These are phyloP conservation scores for Palythoa caribaeorum DNA, from an alignment of 92 coral and sea anemone species.

Conservation along the genomic window DNA sequence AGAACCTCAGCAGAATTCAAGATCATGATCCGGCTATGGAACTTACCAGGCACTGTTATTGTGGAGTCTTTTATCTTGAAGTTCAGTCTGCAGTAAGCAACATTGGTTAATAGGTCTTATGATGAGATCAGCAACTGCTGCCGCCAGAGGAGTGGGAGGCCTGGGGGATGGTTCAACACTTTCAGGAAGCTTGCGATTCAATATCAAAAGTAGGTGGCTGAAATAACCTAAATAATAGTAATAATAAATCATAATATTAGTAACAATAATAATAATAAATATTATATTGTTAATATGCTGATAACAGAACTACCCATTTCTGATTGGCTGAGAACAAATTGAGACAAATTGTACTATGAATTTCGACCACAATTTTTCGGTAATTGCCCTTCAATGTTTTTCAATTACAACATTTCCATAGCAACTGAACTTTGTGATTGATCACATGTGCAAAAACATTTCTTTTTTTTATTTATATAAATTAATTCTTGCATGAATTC, in stretches of 20 bases:
- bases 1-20: not conserved
- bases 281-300: not conserved
- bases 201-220: constrained; percentile 2
- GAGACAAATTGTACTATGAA: too few relatives aligned
- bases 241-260: too few relatives aligned
- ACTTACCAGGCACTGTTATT: constrained; percentile 2
- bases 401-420: too few relatives aligned
- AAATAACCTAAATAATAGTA: constrained; percentile 10
- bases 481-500: too few relatives aligned
- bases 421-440: too few relatives aligned
- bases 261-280: not conserved
- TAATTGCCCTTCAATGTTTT: too few relatives aligned
- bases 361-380: too few relatives aligned
- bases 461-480: too few relatives aligned
- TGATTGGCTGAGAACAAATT: too few relatives aligned
- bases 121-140: constrained; percentile 23
- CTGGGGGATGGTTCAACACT: constrained; percentile 32
- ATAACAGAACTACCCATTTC: not conserved
- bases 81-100: not conserved
- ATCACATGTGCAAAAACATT: too few relatives aligned
- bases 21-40: not conserved
- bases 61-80: not conserved
- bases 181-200: constrained; percentile 25
- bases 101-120: constrained; percentile 21
- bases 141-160: constrained; percentile 38